Evolutionary conservation across 92 coral and sea anemone species (phyloP), one percentile per base, ranked within the genome.

Genomic region (Heliopora coerulea): DNA sequence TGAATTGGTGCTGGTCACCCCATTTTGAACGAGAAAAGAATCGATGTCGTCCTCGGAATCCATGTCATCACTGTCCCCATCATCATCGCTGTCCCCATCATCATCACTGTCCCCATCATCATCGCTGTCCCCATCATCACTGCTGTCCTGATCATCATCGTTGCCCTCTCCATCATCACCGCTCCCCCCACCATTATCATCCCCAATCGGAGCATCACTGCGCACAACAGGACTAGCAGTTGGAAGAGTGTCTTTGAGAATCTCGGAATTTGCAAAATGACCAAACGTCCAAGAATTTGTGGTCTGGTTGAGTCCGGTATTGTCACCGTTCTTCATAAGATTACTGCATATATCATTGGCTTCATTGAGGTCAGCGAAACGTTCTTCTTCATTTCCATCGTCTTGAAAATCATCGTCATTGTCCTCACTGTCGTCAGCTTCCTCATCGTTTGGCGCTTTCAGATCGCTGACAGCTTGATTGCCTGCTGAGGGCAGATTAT

Each of bases 41-140:
- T 67, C 74, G 54, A 67, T 67, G 34, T 40, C 40, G 20, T 40
- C 59, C 14, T 44, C 74, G 18, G 74, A 30, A 18, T 67, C 74
- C 11, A 19, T 25, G 32, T 65, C 54, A 31, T 28, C 72, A 42
- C 23, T 20, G 46, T 39, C 54, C 0, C 41, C 72, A 8, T 13
- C 32, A 44, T 67, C 74, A 21, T 67, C 74, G 19, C 29, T 30
- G 10, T 24, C 59, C 18, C 1, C 30, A 3, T 56, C 61, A 17
- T 56, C 61, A 15, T 20, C 31, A 17, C 41, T 32, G 32, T 39
- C 69, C 1, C 21, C 48, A 5, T 46, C 72, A n/a, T 29, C 52
- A 32, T 30, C 59, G 59, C 18, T 28, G 25, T 65, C 56, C 30
- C 25, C 48, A 23, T 48, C 52, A 2, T 42, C 54, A 42, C n/a